Evolutionary conservation across 2,888 invertebrate species (phyloP), one percentile per base, ranked within the genome.

Genomic region (Sinodicranocentrus sp.): DNA sequence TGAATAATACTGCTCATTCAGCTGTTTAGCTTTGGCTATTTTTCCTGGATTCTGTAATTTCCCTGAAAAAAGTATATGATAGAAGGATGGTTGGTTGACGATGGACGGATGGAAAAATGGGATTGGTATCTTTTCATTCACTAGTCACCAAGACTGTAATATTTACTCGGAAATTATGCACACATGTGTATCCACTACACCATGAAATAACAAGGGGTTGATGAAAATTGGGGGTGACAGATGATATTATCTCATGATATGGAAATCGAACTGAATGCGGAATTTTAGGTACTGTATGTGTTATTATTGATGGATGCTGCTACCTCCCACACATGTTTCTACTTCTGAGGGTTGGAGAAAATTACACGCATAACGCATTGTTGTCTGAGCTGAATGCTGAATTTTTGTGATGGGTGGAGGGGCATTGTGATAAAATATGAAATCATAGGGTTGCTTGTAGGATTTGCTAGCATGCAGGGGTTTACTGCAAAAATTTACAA

Each of bases 171-270:
- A 15, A 68, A 43, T 48, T 23, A 44, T 68, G 61, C 43, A 68
- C 82, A 75, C 67, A 43, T 78, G 61, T 80, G 72, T 75, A 25
- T 61, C 68, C 70, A 82, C 68, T 82, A 61, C 63, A 68, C 68
- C 82, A 54, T 82, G 70, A 82, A 82, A 82, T 82, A 61, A 73
- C 67, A 43, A 44, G 65, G 80, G 72, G 67, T 73, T 75, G 82
- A 82, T 82, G 82, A 82, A 82, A 82, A 82, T 63, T 65, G 44
- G 70, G 82, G 70, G 82, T 82, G 82, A 82, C 82, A 73, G 61
- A 75, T 82, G 82, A 82, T 82, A 82, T 75, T 57, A 82, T 82
- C 82, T 52, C 75, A 70, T 75, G 68, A 68, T 61, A 68, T 75
- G 73, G 59, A 80, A 82, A 75, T 82, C 73, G 28, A 61, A 2